Evolutionary conservation across 2,888 invertebrate species (phyloP), one percentile per base, ranked within the genome.

Genomic region (Atethmia centrago): DNA sequence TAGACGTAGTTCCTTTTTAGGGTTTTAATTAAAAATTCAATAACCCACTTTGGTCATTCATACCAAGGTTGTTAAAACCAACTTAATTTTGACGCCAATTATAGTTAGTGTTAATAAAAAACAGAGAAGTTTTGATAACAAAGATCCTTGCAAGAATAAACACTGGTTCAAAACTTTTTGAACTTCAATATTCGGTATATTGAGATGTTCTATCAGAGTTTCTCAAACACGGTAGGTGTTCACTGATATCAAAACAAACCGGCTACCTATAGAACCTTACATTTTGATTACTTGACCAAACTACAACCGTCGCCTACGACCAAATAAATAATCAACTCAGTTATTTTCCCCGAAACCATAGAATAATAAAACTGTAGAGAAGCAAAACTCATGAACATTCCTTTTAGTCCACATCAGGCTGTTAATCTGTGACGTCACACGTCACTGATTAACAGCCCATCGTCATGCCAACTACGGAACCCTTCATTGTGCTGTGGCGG

Each of bases 281-380:
- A n/a, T n/a, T n/a, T n/a, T n/a, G n/a, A n/a, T n/a, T n/a, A n/a
- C n/a, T n/a, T n/a, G n/a, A n/a, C 78, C 61, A 82, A 62, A 47
- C 65, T 49, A 68, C 0, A 64, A 28, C 77, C 51, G 36, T 59
- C 74, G 65, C 74, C 59, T 28, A 51, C 63, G 51, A 56, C 36
- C 40, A 64, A 79, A 77, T 77, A 77, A 77, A 79, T 85, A 82
- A 84, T 79, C 74, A 85, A 77, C 71, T 79, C 67, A 82, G 85
- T 82, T 84, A 84, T 82, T 73, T 81, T 70, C 61, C 21, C 49
- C 2, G 16, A 67, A 79, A 76, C 76, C 76, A 61, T 42, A 78
- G 79, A 76, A 8, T 71, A 25, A 31, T 53, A 8, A 71, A 61
- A 61, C 3, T 14, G 9, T 47, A 61, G 4, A 72, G 79, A 78